Evolutionary conservation across 2,888 invertebrate species (phyloP), one percentile per base, ranked within the genome.

Genomic region (Stegana nigrithorax): DNA sequence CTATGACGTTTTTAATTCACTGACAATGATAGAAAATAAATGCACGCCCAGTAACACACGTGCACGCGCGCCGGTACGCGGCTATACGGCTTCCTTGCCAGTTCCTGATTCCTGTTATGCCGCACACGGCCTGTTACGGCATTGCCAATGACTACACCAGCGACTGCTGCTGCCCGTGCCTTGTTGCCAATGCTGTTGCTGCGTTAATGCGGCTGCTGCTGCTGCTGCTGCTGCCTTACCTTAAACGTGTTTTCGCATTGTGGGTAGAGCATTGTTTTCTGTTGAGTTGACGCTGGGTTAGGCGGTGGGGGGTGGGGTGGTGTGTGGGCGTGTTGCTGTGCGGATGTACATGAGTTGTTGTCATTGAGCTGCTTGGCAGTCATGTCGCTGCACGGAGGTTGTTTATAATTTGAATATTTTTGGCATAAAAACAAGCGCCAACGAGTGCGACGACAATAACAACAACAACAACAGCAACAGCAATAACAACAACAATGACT

Each of bases 1-100:
- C 72, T 78, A 78, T 80, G 80, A 78, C 77, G 71, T 69, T 80
- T 72, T 80, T 78, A 78, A 80, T 78, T 78, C 80, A 78, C 76
- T 73, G 78, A 77, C 72, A 78, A 78, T 69, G 75, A 71, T 19
- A 45, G 36, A 36, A 32, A 4, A 57, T 26, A 21, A 12, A 32
- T 17, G 2, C 12, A 39, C 7, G 17, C 26, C 14, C 42, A 23
- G 6, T 23, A 4, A 23, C 7, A 23, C 57, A 23, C 57, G 26
- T 57, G 26, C 12, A 57, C 29, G 6, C 6, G 6, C 29, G 6
- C 29, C 6, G 10, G 14, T 25, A n/a, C 27, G 51, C 26, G 51
- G 27, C n/a, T n/a, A n/a, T n/a, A n/a, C n/a, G n/a, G n/a, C n/a
- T n/a, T n/a, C n/a, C n/a, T n/a, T n/a, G n/a, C n/a, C n/a, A n/a